Percentiles rank a stretch among this genome's conserved stretches.
Evolutionary conservation across 1,140 invertebrate genomes (phyloP).

Genomic region (Neodiprion lecontei): DNA sequence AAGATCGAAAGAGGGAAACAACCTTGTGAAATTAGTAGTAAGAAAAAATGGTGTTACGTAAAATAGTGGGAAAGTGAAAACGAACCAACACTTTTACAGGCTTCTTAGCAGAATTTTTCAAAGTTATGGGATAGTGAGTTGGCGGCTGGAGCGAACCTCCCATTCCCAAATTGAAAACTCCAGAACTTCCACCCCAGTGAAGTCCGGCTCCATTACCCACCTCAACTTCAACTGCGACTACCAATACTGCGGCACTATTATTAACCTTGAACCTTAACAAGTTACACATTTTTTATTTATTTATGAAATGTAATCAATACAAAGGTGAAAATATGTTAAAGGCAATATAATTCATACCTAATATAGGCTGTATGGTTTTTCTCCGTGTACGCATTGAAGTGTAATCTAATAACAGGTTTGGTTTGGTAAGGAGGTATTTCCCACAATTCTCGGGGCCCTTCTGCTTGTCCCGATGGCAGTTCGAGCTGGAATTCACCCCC

Average conservation of each 20-base stretch:
- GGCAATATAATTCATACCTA: conserved; percentile 55
- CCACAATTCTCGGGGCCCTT: conserved; percentile 85
- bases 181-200: conserved; percentile 73
- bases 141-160: conserved; percentile 73
- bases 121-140: conserved; percentile 68
- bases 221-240: conserved; percentile 89
- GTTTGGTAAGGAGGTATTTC: conserved; percentile 89
- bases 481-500: conserved; percentile 91
- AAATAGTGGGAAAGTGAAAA: conserved; percentile 25
- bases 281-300: conserved; percentile 7
- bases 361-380: conserved; percentile 86
- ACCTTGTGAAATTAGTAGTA: conserved; percentile 5
- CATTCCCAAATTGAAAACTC: conserved; percentile 85
- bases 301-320: conserved; percentile 15
- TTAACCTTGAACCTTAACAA: conserved; percentile 74
- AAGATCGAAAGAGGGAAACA: conserved; percentile 23
- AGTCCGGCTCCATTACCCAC: conserved; percentile 76
- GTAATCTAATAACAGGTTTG: conserved; percentile 87
- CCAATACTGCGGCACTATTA: conserved; percentile 71
- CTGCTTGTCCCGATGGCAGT: conserved; percentile 79
- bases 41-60: conserved; percentile 13
- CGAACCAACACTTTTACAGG: conserved; percentile 75
- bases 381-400: conserved; percentile 76
- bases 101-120: conserved; percentile 77
- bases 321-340: not conserved